Evolutionary conservation across 2,888 invertebrate genomes (phyloP).

Genomic region (Drosophila gaucha): DNA sequence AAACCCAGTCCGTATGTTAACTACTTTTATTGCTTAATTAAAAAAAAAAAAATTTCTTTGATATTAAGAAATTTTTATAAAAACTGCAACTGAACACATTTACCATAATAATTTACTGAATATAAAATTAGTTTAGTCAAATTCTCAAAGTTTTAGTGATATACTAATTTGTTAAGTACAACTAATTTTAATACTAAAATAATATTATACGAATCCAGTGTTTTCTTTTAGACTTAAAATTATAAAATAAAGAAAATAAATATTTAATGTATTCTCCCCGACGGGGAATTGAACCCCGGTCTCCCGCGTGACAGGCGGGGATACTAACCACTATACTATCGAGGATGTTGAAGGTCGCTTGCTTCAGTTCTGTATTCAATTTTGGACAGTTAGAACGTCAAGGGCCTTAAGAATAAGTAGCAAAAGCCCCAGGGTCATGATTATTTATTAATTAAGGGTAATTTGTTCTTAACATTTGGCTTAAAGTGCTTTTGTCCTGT

Average conservation of each 20-base stretch:
- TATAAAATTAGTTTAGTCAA: too few relatives aligned
- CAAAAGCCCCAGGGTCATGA: slow-evolving; percentile 23
- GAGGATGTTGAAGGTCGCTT: slow-evolving; percentile 16
- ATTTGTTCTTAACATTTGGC: slow-evolving; percentile 54
- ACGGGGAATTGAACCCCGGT: slow-evolving; percentile 69
- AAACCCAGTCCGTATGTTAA: not conserved
- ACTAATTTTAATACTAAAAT: too few relatives aligned
- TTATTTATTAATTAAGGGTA: slow-evolving; percentile 62
- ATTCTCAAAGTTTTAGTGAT: too few relatives aligned
- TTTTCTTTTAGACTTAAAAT: too few relatives aligned
- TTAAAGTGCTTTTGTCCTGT: slow-evolving; percentile 15
- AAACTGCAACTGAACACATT: too few relatives aligned
- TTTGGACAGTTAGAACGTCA: slow-evolving; percentile 15
- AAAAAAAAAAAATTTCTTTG: too few relatives aligned
- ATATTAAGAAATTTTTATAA: too few relatives aligned
- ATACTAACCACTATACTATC: slow-evolving; percentile 75
- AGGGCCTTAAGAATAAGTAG: not conserved
- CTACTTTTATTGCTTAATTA: too few relatives aligned
- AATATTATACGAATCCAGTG: too few relatives aligned
- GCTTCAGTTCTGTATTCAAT: slow-evolving; percentile 11
- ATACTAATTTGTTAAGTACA: too few relatives aligned
- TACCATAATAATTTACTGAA: too few relatives aligned
- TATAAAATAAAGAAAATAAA: not conserved
- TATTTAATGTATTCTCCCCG: slow-evolving; percentile 47
- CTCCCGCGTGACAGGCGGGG: slow-evolving; percentile 68